Evolutionary conservation across 2,888 invertebrate genomes (phyloP), one percentile per base, ranked within the genome.

Genomic region (Andrena dorsata): DNA sequence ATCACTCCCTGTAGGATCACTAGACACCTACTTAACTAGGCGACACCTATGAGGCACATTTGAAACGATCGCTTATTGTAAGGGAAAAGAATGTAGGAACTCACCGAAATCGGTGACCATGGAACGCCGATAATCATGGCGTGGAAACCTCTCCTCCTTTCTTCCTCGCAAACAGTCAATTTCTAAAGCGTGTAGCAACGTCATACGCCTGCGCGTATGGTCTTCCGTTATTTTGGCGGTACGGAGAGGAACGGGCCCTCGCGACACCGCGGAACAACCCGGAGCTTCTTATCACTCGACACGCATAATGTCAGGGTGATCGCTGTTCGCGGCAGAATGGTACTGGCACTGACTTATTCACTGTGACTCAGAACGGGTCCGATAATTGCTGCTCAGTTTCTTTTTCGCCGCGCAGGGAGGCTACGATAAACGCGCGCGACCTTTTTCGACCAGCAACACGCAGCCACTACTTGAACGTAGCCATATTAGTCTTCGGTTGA

Each of bases 401-500:
- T 47, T 47, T 28, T 26, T 23, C n/a, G 1, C 3, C 13, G 26
- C 35, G 4, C 20, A 5, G 13, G 51, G 2, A 64, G 5, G n/a
- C 10, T 71, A 23, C n/a, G 49, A 2, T 8, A 3, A 32, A 41
- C 5, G 2, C 8, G 5, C 47, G 58, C 23, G 16, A 70, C 51
- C 72, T 32, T 75, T 72, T 73, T 28, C 23, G 51, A 70, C 28
- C 66, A 65, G 64, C 60, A 58, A 61, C 68, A 26, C 64, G 68
- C 51, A 53, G 20, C 61, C 61, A 72, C 68, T 56, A 56, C 47
- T 35, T 6, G 28, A 68, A 61, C 47, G 63, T 16, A 13, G 64
- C 83, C 82, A 77, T 83, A 83, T 83, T 74, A 23, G 82, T 76
- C 30, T 68, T 28, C 28, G 23, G 26, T 13, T 58, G 53, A 72